These are phyloP conservation scores for Trinorchestia longiramus DNA, from an alignment of 1,140 invertebrate species.

Conservation along the genomic window DNA sequence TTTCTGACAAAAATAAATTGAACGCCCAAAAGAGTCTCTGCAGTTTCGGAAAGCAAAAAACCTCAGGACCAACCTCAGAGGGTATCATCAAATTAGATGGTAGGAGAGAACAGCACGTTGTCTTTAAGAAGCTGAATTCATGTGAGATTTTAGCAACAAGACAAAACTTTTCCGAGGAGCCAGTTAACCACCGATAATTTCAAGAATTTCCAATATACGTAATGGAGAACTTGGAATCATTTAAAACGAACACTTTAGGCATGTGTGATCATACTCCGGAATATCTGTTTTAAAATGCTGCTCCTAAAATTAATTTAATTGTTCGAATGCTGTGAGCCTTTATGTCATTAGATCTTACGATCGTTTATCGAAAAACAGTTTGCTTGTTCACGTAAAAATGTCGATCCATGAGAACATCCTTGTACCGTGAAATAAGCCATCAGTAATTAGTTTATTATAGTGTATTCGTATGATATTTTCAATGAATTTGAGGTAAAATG, in stretches of 20 bases:
- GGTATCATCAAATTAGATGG: background rate
- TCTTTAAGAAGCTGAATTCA: background rate
- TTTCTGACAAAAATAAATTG: conserved; percentile 36
- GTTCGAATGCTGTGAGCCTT: background rate
- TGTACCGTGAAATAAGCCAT: background rate
- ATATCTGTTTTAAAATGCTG: background rate
- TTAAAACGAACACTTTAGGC: background rate
- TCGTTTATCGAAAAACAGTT: background rate
- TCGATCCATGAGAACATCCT: background rate
- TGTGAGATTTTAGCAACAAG: background rate
- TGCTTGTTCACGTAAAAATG: background rate
- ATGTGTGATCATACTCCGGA: background rate
- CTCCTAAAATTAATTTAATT: background rate
- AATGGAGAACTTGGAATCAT: background rate
- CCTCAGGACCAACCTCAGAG: conserved; percentile 4
- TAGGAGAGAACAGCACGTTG: background rate
- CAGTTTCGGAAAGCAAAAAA: background rate
- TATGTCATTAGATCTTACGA: background rate
- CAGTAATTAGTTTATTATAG: background rate
- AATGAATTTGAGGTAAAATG: background rate
- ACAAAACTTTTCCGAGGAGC: background rate
- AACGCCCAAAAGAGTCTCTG: background rate
- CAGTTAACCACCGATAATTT: background rate
- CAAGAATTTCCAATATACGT: background rate
- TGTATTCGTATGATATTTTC: background rate